A percentile compares a stretch with the other conserved stretches of the same genome.
Conservation (phyloP, 2,888 invertebrate species). For the Plebejus anna region DNA sequence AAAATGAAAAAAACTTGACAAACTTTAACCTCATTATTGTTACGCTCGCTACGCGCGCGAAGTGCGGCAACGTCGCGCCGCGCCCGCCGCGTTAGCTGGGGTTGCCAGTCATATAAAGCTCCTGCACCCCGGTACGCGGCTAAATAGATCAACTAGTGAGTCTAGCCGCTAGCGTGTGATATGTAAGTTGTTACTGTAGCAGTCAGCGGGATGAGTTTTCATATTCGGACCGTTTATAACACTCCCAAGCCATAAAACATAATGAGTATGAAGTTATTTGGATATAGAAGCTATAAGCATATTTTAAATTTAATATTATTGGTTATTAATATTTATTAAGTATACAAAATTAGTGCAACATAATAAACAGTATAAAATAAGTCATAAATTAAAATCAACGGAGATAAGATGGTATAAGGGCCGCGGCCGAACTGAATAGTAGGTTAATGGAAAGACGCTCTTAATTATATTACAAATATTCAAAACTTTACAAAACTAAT, state of each 20-base stretch:
- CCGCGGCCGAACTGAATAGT: background rate
- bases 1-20: conserved; percentile 63
- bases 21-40: conserved; percentile 77
- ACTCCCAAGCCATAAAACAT: background rate
- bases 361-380: conserved; percentile 1
- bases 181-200: too few species aligned
- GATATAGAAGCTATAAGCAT: conserved; percentile 8
- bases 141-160: conserved; percentile 35
- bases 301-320: conserved; percentile 24
- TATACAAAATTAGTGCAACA: conserved; percentile 18
- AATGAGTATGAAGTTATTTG: background rate
- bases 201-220: background rate
- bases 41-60: conserved; percentile 54
- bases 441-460: background rate
- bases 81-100: conserved; percentile 52
- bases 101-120: conserved; percentile 56
- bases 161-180: background rate
- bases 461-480: background rate
- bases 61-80: conserved; percentile 70
- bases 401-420: background rate
- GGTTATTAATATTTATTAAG: conserved; percentile 13
- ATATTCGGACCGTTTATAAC: background rate
- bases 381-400: conserved; percentile 6
- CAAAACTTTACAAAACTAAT: background rate
- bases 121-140: conserved; percentile 46